Evolutionary conservation across 2,888 invertebrate genomes (phyloP).

Genomic region (Amblyjoppa proteus): DNA sequence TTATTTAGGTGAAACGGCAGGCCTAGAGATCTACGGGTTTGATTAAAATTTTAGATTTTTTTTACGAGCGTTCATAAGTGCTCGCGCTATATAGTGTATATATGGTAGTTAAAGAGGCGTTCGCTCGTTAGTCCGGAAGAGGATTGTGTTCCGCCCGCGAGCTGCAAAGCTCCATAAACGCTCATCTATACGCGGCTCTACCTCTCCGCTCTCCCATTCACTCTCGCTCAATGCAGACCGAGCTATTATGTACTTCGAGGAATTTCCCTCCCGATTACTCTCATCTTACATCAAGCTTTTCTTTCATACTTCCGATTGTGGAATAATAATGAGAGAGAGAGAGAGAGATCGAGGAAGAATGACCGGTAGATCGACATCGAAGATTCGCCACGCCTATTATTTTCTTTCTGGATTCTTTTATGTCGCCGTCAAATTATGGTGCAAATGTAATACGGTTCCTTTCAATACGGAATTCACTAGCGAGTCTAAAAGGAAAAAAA

Average conservation of each 20-base stretch:
- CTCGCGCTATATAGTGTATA: conserved; percentile 5
- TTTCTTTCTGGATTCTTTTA: background rate
- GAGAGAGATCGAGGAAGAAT: conserved; percentile 1
- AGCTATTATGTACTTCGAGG: conserved; percentile 33
- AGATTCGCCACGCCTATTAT: conserved; percentile 8
- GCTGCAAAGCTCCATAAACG: conserved; percentile 42
- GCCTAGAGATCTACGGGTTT: background rate
- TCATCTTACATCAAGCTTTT: conserved; percentile 44
- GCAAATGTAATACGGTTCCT: background rate
- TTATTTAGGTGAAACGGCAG: conserved; percentile 33
- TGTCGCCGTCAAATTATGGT: background rate
- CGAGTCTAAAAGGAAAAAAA: background rate
- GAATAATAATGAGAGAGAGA: conserved; percentile 24
- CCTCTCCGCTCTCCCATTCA: conserved; percentile 4
- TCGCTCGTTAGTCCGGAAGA: conserved; percentile 45
- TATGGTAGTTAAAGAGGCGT: conserved; percentile 24
- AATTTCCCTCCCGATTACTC: conserved; percentile 45
- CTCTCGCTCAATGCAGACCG: conserved; percentile 26
- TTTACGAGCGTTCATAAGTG: conserved; percentile 53
- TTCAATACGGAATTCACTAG: background rate
- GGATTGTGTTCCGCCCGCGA: conserved; percentile 26
- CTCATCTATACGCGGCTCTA: conserved; percentile 27
- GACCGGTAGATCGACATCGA: conserved; percentile 12
- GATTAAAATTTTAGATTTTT: conserved; percentile 60
- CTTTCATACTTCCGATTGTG: conserved; percentile 44